phyloP scores from a whole-genome alignment of 1,140 invertebrate genomes.

The Dreissena polymorpha region DNA sequence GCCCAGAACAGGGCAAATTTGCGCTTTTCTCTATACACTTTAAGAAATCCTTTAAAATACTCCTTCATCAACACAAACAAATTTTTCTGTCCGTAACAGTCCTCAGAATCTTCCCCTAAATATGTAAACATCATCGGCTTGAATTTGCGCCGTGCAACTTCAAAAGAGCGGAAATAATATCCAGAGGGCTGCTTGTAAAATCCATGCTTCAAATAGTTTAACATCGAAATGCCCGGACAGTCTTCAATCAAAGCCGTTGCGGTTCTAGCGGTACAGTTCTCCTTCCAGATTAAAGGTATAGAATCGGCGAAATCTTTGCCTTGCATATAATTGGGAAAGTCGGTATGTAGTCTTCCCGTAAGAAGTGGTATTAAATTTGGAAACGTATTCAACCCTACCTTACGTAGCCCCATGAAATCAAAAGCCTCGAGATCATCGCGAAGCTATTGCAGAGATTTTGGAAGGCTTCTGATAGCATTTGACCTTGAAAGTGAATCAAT shows the following conservation, averaged over 20 bases:
- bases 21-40: constrained; percentile 21
- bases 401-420: constrained; percentile 76
- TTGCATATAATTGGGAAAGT: constrained; percentile 70
- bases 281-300: constrained; percentile 66
- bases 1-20: constrained; percentile 35
- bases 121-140: constrained; percentile 32
- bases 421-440: constrained; percentile 67
- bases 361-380: constrained; percentile 56
- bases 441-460: constrained; percentile 84
- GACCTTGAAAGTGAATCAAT: constrained; percentile 88
- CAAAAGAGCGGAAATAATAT: constrained; percentile 90
- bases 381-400: constrained; percentile 63
- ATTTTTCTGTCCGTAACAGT: constrained; percentile 38
- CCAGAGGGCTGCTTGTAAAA: constrained; percentile 90
- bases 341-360: constrained; percentile 59
- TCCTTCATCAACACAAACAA: constrained; percentile 30
- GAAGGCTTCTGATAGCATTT: constrained; percentile 91
- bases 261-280: constrained; percentile 84
- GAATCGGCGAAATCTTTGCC: constrained; percentile 53
- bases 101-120: background rate
- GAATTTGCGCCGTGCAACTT: constrained; percentile 55
- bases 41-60: constrained; percentile 39
- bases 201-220: constrained; percentile 83
- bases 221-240: constrained; percentile 86
- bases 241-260: constrained; percentile 91